Base-by-base conservation (phyloP, 2,888 invertebrate genomes). In the Tromatobia lineatoria region DNA sequence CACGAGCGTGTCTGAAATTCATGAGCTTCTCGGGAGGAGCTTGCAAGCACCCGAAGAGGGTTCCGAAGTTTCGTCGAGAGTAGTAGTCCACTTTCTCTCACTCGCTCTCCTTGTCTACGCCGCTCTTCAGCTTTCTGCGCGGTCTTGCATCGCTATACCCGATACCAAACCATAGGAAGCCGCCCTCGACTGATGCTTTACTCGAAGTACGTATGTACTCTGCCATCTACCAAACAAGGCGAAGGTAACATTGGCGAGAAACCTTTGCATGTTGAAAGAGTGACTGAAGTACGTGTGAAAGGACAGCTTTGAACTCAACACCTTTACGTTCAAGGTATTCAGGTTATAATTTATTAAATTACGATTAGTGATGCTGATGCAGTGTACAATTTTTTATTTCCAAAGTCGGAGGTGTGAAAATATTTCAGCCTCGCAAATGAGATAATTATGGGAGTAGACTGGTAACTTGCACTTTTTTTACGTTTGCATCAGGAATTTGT, bases 1-100 rank as follows among this genome's bases (percentile, higher is more conserved):
- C 85, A 83, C 81, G 82, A 82, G 84, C 85, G 85, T 87, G 88
- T 88, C 86, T 88, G 88, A 90, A 89, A 89, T 89, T 89, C 89
- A 90, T 89, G 89, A 89, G 89, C 71, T 89, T 79, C 79, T 79
- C 78, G 45, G 83, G 57, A 59, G 80, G 66, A 80, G 71, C 74
- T 69, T 73, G 82, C 61, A 79, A 79, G 86, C 80, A 64, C 85
- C 74, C 74, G 66, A 77, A 79, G 74, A 79, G 83, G 81, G 70
- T 66, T 84, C 64, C 67, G 78, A 86, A 87, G 83, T 86, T 87
- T 87, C 70, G 69, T 73, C 42, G 76, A 75, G 82, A 76, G 66
- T 69, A 75, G 61, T 71, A 75, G 79, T 73, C 66, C 52, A 47
- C 34, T 42, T 10, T 23, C 45, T 42, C 64, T 42, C 78, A 10